Percentiles rank a stretch among this genome's conserved stretches.
These are phyloP conservation scores for Agriotes lineatus DNA, from an alignment of 2,888 invertebrate genomes.

Conservation along the genomic window DNA sequence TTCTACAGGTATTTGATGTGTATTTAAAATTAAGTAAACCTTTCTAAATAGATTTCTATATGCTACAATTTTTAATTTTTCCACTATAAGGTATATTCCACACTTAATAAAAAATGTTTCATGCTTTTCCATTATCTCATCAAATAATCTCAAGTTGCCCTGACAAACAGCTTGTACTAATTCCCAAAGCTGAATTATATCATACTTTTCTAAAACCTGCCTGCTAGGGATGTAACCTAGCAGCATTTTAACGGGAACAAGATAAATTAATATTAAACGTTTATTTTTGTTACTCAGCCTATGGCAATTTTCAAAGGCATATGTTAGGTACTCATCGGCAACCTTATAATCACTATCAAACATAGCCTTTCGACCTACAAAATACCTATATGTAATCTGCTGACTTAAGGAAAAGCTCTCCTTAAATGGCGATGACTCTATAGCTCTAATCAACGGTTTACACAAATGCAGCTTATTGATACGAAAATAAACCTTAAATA, in stretches of 20 bases:
- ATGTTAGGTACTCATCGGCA: conserved; percentile 93
- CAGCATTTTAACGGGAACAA: conserved; percentile 97
- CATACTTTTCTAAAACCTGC: conserved; percentile 86
- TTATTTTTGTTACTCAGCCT: conserved; percentile 86
- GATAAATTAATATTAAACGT: conserved; percentile 90
- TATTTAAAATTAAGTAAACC: conserved; percentile 82
- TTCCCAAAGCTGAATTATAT: conserved; percentile 91
- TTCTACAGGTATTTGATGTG: conserved; percentile 90
- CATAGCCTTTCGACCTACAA: conserved; percentile 97
- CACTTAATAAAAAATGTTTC: conserved; percentile 94
- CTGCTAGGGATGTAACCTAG: conserved; percentile 94
- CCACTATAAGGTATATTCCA: conserved; percentile 97
- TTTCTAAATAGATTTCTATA: conserved; percentile 97
- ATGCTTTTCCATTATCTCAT: conserved; percentile 85
- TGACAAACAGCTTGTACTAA: conserved; percentile 89
- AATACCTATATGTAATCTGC: conserved; percentile 96
- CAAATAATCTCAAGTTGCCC: conserved; percentile 88
- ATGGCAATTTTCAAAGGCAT: conserved; percentile 94
- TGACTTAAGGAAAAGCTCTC: conserved; percentile 92
- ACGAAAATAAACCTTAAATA: conserved; percentile 88
- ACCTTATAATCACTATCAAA: conserved; percentile 96
- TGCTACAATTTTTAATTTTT: conserved; percentile 94
- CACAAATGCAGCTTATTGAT: conserved; percentile 91
- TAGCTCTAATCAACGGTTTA: conserved; percentile 95
- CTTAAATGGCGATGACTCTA: conserved; percentile 92